phyloP scores from a whole-genome alignment of 2,888 invertebrate species.

The Molanna angustata region DNA sequence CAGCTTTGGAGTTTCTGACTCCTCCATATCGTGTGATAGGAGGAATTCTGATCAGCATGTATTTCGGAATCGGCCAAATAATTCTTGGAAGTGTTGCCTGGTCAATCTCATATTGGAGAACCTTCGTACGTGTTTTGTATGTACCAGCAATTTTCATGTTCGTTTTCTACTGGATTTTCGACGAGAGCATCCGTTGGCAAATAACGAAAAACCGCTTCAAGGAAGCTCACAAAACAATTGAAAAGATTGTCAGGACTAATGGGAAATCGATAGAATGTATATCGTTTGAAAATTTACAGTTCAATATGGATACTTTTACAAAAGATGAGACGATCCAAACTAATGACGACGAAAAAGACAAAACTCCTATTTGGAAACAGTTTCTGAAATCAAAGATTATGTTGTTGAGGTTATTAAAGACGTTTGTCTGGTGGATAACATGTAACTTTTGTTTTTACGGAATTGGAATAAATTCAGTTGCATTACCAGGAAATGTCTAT shows the following conservation, averaged over 20 bases:
- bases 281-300: slow-evolving; percentile 42
- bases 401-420: slow-evolving; percentile 57
- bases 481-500: slow-evolving; percentile 72
- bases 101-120: slow-evolving; percentile 64
- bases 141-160: slow-evolving; percentile 62
- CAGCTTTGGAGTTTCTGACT: slow-evolving; percentile 24
- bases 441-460: slow-evolving; percentile 81
- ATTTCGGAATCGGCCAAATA: slow-evolving; percentile 60
- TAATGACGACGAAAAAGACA: slow-evolving; percentile 29
- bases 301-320: slow-evolving; percentile 24
- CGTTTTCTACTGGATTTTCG: slow-evolving; percentile 59
- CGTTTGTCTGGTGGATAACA: slow-evolving; percentile 75
- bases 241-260: slow-evolving; percentile 66
- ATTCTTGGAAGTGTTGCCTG: slow-evolving; percentile 61
- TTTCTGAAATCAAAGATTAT: slow-evolving; percentile 57
- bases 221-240: slow-evolving; percentile 61
- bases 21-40: slow-evolving; percentile 24
- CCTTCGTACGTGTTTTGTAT: slow-evolving; percentile 59
- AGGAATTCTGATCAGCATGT: slow-evolving; percentile 16
- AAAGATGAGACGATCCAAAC: slow-evolving; percentile 35
- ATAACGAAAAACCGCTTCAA: slow-evolving; percentile 63
- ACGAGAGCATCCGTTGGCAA: slow-evolving; percentile 71
- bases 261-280: slow-evolving; percentile 50
- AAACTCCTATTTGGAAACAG: slow-evolving; percentile 41
- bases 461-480: slow-evolving; percentile 72